Evolutionary conservation across 2,113 vertebrate species (phyloP), one percentile per base, ranked within the genome.

Genomic region (Myiagra hebetior): DNA sequence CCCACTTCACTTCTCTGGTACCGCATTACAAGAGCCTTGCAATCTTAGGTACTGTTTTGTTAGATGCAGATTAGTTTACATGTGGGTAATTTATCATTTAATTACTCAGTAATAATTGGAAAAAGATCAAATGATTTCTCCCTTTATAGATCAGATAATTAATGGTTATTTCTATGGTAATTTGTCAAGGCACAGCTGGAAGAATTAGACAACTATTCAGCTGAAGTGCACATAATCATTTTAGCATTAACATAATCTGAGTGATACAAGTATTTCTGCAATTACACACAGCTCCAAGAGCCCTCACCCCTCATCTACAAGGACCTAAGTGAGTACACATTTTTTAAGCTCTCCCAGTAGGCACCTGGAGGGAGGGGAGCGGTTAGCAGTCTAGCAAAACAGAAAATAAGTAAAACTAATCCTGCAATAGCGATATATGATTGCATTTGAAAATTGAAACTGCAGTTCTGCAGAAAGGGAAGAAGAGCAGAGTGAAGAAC

Each of bases 141-240:
- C 65, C 65, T 91, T 94, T 97, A 93, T 89, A 93, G 93, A 95
- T 96, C 74, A 94, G 94, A 91, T 89, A 96, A 95, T 95, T 92
- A 93, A 91, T 95, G 60, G 96, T 87, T 96, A 87, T 90, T 95
- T 91, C 91, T 95, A 41, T 50, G 78, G 81, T 73, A 96, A 96
- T 96, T 96, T 87, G 55, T 94, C 82, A 91, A 83, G 89, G 78
- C 89, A 90, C 79, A 96, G 92, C 83, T 92, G 89, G 91, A 95
- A 93, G 73, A 91, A 91, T 93, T 82, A 93, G 85, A 89, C 83
- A 91, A 81, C 88, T 89, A 90, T 93, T 92, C 86, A 95, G 72
- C 63, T 88, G 42, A 93, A 96, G 86, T 92, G 83, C 89, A 95
- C 60, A 63, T 78, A 84, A 96, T 93, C 59, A 91, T 84, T 95